These are phyloP conservation scores for Heliconius congener DNA, from an alignment of 1,140 invertebrate species.

Conservation along the genomic window DNA sequence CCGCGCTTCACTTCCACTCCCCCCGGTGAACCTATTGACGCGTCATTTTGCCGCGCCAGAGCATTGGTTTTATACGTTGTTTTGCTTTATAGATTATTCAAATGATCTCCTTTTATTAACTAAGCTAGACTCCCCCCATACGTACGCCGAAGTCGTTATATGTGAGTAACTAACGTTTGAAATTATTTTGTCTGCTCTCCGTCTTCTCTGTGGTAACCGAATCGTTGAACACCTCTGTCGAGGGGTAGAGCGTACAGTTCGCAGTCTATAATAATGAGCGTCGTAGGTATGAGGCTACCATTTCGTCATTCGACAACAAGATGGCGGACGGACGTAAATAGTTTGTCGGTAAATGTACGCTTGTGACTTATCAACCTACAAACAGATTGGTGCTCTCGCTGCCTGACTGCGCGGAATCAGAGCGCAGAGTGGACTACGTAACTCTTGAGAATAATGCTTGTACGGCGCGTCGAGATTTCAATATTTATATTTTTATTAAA, in stretches of 20 bases:
- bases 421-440: conserved; percentile 45
- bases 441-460: conserved; percentile 34
- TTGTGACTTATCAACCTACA: conserved; percentile 67
- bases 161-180: conserved; percentile 47
- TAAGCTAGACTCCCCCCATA: conserved; percentile 21
- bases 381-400: conserved; percentile 55
- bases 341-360: conserved; percentile 62
- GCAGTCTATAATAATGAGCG: conserved; percentile 33
- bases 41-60: conserved; percentile 69
- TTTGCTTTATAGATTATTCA: conserved; percentile 72
- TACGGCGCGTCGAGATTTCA: conserved; percentile 8
- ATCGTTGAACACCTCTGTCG: conserved; percentile 15
- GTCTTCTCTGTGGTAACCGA: not conserved
- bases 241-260: conserved; percentile 22
- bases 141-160: conserved; percentile 47
- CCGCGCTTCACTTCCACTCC: conserved; percentile 48
- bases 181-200: conserved; percentile 16
- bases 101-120: conserved; percentile 48
- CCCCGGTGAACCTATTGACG: conserved; percentile 65
- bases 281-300: conserved; percentile 51
- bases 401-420: conserved; percentile 47
- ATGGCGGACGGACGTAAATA: conserved; percentile 75
- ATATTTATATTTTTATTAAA: not conserved
- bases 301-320: conserved; percentile 74
- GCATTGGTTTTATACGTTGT: conserved; percentile 69